Evolutionary conservation across 2,113 vertebrate genomes (phyloP).

Genomic region (Anser cygnoides): DNA sequence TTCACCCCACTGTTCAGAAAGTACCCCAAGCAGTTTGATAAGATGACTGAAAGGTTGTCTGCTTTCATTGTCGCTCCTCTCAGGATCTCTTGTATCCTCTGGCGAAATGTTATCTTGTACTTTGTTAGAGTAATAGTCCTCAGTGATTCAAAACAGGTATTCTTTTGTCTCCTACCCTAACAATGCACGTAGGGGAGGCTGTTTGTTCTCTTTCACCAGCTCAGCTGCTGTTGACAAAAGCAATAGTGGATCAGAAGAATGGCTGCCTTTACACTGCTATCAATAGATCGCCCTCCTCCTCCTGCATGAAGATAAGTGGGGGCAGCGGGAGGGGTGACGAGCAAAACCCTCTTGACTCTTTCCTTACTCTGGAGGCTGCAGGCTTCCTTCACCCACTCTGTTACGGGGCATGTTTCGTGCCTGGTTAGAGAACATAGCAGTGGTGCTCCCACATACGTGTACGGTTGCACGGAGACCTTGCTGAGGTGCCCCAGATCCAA

Average conservation of each 20-base stretch:
- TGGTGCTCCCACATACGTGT: accelerated
- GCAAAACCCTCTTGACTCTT: not conserved
- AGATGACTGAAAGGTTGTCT: constrained; percentile 54
- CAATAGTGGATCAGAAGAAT: constrained; percentile 37
- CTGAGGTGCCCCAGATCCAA: not conserved
- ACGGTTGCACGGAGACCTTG: not conserved
- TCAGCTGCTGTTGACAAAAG: constrained; percentile 47
- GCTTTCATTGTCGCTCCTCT: constrained; percentile 49
- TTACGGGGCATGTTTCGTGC: not conserved
- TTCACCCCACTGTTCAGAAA: constrained; percentile 29
- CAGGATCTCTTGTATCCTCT: constrained; percentile 64
- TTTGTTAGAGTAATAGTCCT: constrained; percentile 65
- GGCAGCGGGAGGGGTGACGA: not conserved
- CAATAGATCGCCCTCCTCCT: constrained; percentile 52
- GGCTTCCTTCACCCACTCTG: not conserved
- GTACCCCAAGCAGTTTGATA: constrained; percentile 54
- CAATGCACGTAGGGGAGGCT: constrained; percentile 13
- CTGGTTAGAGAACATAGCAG: not conserved
- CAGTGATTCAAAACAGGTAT: constrained; percentile 66
- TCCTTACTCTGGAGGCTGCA: not conserved
- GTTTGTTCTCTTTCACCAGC: constrained; percentile 57
- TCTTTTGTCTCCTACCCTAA: constrained; percentile 61
- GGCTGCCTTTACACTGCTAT: constrained; percentile 33
- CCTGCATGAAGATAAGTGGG: not conserved
- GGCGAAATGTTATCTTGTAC: constrained; percentile 63